phyloP scores from a whole-genome alignment of 2,888 invertebrate species.

The Altica lythri region DNA sequence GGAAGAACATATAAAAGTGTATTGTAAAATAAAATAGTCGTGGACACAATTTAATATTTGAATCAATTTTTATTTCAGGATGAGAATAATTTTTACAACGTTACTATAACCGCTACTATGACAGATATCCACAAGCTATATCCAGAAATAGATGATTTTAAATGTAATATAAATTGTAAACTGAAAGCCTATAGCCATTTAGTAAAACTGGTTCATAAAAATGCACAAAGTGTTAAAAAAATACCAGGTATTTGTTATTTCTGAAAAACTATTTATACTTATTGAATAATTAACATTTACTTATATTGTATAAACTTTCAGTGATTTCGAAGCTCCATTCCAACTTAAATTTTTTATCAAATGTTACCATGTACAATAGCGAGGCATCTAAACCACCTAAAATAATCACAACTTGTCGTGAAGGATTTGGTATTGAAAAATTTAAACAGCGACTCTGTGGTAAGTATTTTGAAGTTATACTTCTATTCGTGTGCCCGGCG shows the following conservation, averaged over 20 bases:
- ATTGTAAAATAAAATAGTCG: neutral
- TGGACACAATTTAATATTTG: neutral
- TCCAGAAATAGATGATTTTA: slow-evolving; percentile 41
- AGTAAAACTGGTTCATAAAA: slow-evolving; percentile 50
- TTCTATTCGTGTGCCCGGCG: neutral
- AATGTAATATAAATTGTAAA: slow-evolving; percentile 53
- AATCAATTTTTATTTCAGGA: slow-evolving; percentile 38
- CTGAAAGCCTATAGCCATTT: slow-evolving; percentile 51
- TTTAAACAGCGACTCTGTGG: slow-evolving; percentile 51
- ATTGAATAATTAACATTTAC: too few species aligned
- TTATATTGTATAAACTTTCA: too few species aligned
- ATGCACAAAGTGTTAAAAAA: slow-evolving; percentile 49
- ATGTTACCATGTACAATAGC: slow-evolving; percentile 6
- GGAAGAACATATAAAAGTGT: neutral
- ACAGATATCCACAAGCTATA: slow-evolving; percentile 46
- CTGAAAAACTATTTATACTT: neutral
- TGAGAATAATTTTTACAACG: slow-evolving; percentile 44
- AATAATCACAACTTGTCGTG: slow-evolving; percentile 50
- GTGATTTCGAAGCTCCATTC: slow-evolving; percentile 33
- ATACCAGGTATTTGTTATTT: slow-evolving; percentile 47
- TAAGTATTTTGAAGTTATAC: slow-evolving; percentile 36
- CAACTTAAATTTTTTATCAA: slow-evolving; percentile 24
- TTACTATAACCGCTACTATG: slow-evolving; percentile 49
- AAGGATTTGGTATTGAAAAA: slow-evolving; percentile 53
- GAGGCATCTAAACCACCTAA: slow-evolving; percentile 42